Percentiles rank a stretch among this genome's conserved stretches.
phyloP scores from a whole-genome alignment of 2,113 vertebrate species.

The Regulus satrapa region DNA sequence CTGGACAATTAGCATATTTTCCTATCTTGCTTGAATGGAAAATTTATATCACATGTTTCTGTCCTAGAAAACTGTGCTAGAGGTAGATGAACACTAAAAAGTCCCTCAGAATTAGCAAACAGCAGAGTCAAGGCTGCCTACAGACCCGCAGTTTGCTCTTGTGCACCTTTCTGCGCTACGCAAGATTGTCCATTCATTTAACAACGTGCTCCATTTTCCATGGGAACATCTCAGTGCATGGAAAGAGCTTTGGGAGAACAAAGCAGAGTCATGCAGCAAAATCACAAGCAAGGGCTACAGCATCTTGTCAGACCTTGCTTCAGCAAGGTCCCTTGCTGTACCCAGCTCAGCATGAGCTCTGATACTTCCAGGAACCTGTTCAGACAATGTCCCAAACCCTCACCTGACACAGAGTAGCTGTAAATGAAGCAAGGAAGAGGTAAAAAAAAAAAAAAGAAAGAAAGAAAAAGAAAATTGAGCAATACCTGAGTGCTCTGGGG shows the following conservation, averaged over 20 bases:
- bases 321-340: neutral
- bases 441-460: neutral
- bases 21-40: neutral
- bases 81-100: neutral
- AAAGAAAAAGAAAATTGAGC: too few relatives aligned
- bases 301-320: neutral
- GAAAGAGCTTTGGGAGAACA: neutral
- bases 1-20: neutral
- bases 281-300: neutral
- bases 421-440: neutral
- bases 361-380: neutral
- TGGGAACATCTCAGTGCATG: neutral
- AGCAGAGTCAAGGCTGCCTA: neutral
- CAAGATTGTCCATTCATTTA: neutral
- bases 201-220: neutral
- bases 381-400: neutral
- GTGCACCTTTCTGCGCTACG: neutral
- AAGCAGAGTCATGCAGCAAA: neutral
- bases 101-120: neutral
- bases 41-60: neutral
- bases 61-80: neutral
- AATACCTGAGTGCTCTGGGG: neutral
- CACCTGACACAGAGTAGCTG: accelerated
- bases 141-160: neutral
- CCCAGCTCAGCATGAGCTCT: neutral